Evolutionary conservation across 2,888 invertebrate genomes (phyloP).

Genomic region (Eupithecia pulchellata): DNA sequence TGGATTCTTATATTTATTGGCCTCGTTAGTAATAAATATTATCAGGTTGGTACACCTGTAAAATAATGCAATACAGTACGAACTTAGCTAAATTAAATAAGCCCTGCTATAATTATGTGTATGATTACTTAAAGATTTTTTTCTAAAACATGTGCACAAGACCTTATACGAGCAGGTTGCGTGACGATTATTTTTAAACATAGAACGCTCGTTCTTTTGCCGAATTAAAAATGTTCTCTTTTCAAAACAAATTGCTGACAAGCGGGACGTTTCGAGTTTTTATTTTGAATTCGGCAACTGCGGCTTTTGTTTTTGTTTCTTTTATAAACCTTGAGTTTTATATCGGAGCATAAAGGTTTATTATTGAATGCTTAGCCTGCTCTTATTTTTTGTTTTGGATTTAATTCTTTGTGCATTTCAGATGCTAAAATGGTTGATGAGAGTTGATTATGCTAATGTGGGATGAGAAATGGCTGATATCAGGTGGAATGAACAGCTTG

Average conservation of each 20-base stretch:
- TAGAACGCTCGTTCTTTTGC: conserved; percentile 81
- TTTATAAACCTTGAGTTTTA: conserved; percentile 46
- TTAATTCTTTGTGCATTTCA: conserved; percentile 73
- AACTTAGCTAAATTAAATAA: neutral
- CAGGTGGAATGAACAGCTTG: conserved; percentile 31
- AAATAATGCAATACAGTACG: neutral
- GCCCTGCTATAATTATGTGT: neutral
- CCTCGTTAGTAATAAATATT: neutral
- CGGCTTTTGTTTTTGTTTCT: conserved; percentile 39
- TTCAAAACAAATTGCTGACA: conserved; percentile 85
- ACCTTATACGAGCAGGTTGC: conserved; percentile 66
- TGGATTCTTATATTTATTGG: neutral
- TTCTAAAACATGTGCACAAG: conserved; percentile 38
- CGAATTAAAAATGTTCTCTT: conserved; percentile 83
- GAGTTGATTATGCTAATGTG: conserved; percentile 79
- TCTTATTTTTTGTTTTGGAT: conserved; percentile 60
- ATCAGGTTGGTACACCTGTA: neutral
- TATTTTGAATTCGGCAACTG: conserved; percentile 75
- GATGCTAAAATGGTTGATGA: conserved; percentile 77
- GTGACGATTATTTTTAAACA: conserved; percentile 83
- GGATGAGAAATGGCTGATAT: conserved; percentile 50
- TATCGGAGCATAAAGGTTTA: conserved; percentile 37
- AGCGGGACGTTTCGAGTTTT: conserved; percentile 76
- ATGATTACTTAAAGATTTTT: neutral
- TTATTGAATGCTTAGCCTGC: conserved; percentile 27